Evolutionary conservation across 2,797 vertebrate genomes (phyloP).

Genomic region (Poeciliopsis paucimaculata): DNA sequence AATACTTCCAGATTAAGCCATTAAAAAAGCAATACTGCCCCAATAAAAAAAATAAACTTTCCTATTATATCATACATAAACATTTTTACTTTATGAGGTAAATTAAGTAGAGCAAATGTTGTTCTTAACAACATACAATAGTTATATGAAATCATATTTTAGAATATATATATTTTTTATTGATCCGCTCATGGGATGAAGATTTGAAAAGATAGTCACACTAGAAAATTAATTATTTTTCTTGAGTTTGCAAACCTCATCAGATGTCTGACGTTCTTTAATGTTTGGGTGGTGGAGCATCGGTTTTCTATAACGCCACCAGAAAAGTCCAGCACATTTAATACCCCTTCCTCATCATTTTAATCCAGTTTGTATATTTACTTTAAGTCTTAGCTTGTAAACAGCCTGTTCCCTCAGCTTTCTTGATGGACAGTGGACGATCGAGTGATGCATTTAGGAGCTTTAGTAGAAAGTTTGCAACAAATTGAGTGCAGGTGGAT

Average conservation of each 20-base stretch:
- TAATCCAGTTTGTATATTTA: background rate
- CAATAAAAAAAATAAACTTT: background rate
- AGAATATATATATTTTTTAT: background rate
- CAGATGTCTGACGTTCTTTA: no score
- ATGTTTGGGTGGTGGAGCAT: no score
- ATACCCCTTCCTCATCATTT: background rate
- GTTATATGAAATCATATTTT: background rate
- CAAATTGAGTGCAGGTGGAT: background rate
- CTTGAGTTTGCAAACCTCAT: background rate
- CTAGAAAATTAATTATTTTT: background rate
- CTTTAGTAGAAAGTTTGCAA: background rate
- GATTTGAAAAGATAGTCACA: background rate
- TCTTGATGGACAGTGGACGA: background rate
- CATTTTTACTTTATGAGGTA: background rate
- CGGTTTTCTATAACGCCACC: no score
- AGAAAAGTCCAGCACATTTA: no score
- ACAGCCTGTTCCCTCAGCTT: background rate
- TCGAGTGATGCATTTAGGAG: background rate
- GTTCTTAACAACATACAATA: background rate
- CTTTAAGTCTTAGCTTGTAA: background rate
- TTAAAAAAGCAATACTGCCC: background rate
- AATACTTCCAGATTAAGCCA: background rate
- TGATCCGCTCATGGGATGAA: background rate
- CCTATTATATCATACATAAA: background rate
- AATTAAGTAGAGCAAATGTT: background rate